Conservation (phyloP, 2,888 invertebrate species). For the Callyntrura sp. region DNA sequence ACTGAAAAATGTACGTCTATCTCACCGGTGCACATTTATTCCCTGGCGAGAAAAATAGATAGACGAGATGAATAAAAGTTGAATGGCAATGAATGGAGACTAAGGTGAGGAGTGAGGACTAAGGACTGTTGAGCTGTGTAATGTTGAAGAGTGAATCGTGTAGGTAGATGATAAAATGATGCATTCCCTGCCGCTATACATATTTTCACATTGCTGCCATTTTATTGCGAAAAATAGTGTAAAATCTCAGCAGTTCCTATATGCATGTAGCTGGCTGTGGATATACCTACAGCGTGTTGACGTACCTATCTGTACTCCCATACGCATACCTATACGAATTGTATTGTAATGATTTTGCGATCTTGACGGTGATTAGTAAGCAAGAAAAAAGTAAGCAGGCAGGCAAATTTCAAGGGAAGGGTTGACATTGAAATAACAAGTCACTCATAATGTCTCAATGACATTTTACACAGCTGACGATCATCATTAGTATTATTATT, state of each 20-base stretch:
- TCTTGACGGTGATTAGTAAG: conserved; percentile 60
- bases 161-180: conserved; percentile 24
- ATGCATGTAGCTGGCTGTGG: too few species aligned
- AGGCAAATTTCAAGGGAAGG: conserved; percentile 61
- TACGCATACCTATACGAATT: too few species aligned
- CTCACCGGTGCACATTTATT: not conserved
- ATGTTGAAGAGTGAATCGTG: not conserved
- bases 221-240: conserved; percentile 8
- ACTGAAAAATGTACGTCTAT: not conserved
- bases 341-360: conserved; percentile 6
- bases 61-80: not conserved
- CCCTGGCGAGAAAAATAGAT: not conserved
- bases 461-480: conserved; percentile 60
- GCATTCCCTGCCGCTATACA: not conserved
- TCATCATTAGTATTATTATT: conserved; percentile 4
- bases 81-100: conserved; percentile 37
- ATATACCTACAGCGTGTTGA: too few species aligned
- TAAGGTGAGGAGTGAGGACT: not conserved
- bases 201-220: not conserved
- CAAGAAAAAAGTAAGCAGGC: too few species aligned
- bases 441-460: conserved; percentile 72
- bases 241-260: not conserved
- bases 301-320: not conserved
- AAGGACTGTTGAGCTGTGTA: conserved; percentile 42
- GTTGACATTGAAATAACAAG: conserved; percentile 76